A percentile compares a stretch with the other conserved stretches of the same genome.
Evolutionary conservation across 2,888 invertebrate genomes (phyloP).

Genomic region (Ichneumon xanthorius): DNA sequence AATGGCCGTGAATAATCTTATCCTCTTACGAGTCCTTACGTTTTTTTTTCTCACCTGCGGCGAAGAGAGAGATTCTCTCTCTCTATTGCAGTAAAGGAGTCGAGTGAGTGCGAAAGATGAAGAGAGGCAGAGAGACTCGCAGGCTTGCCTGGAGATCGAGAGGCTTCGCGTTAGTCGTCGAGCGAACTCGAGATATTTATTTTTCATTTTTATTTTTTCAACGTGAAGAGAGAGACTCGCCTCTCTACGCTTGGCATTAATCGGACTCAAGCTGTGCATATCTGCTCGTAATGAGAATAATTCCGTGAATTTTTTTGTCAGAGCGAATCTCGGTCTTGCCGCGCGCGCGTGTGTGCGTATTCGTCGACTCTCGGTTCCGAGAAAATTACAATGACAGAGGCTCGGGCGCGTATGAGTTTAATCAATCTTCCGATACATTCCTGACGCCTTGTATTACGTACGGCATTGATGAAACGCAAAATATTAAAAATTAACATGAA

Average conservation of each 20-base stretch:
- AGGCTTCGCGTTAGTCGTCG: slow-evolving; percentile 15
- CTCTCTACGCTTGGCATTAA: slow-evolving; percentile 68
- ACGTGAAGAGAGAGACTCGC: not conserved
- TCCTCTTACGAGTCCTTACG: slow-evolving; percentile 78
- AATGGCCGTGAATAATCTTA: slow-evolving; percentile 81
- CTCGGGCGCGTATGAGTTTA: not conserved
- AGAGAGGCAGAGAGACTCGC: slow-evolving; percentile 2
- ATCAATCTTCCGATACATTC: not conserved
- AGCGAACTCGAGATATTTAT: not conserved
- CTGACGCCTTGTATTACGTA: not conserved
- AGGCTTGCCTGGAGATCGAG: slow-evolving; percentile 15
- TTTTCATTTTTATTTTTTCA: slow-evolving; percentile 33
- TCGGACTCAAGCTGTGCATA: slow-evolving; percentile 78
- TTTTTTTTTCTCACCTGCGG: slow-evolving; percentile 75
- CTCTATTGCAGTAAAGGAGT: not conserved
- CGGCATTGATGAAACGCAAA: not conserved
- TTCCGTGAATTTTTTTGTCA: slow-evolving; percentile 64
- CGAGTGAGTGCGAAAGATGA: slow-evolving; percentile 15
- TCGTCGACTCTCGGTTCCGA: slow-evolving; percentile 21
- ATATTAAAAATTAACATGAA: not conserved
- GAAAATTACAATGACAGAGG: slow-evolving; percentile 34
- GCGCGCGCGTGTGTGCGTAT: slow-evolving; percentile 19
- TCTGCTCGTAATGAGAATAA: slow-evolving; percentile 75
- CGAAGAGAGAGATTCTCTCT: slow-evolving; percentile 35
- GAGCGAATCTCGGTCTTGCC: slow-evolving; percentile 50